Evolutionary conservation across 2,888 invertebrate species (phyloP), one percentile per base, ranked within the genome.

Genomic region (Strigamia crassipes): DNA sequence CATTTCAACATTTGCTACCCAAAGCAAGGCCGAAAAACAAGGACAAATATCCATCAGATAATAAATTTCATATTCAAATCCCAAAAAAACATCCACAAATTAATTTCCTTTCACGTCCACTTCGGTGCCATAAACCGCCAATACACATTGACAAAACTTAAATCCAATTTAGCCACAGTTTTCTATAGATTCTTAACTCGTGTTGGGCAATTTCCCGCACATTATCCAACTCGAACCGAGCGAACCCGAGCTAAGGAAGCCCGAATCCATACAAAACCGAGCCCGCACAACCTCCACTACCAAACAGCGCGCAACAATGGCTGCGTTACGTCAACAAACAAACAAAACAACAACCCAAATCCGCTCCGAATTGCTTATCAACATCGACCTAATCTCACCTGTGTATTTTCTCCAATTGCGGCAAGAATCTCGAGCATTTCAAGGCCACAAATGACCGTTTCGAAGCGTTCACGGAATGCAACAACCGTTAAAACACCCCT

Each of bases 401-500:
- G 38, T 38, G 38, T 10, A 38, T 38, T 38, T 38, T 38, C 4
- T 51, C 51, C 18, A 51, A 51, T 66, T 6, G 23, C 21, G 12
- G 23, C 9, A 21, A 21, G 23, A 23, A 23, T 23, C 23, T 66
- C 61, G 18, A 15, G n/a, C 18, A 15, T 18, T 18, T 51, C 15
- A 51, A 51, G 51, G 51, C 18, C 51, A 51, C 18, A 51, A 66
- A 21, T 21, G 61, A 66, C 61, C 23, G 23, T 23, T 66, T 18
- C 18, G 3, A 27, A 27, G 12, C 21, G 23, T 66, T 46, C 42
- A 13, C 23, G 61, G 61, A 66, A 66, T 66, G 61, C 23, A 66
- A 66, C 21, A 66, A 66, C 61, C 61, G 61, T 66, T 66, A 66
- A 66, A 66, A 66, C 61, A 23, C 61, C 51, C 21, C 21, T 23